phyloP scores from a whole-genome alignment of 2,888 invertebrate species.

The Rhogogaster chlorosoma region DNA sequence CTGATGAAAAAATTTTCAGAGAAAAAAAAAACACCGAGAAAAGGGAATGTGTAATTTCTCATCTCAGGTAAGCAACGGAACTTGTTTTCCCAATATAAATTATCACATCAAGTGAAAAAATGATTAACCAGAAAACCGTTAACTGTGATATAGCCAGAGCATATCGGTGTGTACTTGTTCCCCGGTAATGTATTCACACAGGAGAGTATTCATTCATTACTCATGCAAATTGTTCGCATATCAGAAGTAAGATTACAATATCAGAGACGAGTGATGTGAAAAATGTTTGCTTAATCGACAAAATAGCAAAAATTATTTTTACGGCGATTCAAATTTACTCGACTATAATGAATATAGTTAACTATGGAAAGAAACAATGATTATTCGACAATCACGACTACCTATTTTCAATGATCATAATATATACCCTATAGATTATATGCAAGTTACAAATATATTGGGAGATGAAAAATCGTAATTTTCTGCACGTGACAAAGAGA shows the following conservation, averaged over 20 bases:
- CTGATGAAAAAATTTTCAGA: background rate
- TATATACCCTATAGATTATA: background rate
- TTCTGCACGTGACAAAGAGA: slow-evolving; percentile 36
- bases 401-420: background rate
- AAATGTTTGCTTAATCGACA: background rate
- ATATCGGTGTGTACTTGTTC: background rate
- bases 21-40: background rate
- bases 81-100: background rate
- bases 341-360: background rate
- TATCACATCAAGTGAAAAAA: background rate
- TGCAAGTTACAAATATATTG: background rate
- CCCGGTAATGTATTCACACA: background rate
- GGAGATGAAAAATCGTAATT: slow-evolving; percentile 17
- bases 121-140: background rate
- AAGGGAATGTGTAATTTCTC: background rate
- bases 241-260: background rate
- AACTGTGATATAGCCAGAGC: background rate
- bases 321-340: background rate
- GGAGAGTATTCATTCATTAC: background rate
- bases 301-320: background rate
- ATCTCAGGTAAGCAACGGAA: background rate
- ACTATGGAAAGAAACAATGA: background rate
- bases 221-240: background rate
- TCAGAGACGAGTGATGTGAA: background rate
- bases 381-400: slow-evolving; percentile 19